phyloP scores from a whole-genome alignment of 1,140 invertebrate genomes.

The Eubasilissa regina region DNA sequence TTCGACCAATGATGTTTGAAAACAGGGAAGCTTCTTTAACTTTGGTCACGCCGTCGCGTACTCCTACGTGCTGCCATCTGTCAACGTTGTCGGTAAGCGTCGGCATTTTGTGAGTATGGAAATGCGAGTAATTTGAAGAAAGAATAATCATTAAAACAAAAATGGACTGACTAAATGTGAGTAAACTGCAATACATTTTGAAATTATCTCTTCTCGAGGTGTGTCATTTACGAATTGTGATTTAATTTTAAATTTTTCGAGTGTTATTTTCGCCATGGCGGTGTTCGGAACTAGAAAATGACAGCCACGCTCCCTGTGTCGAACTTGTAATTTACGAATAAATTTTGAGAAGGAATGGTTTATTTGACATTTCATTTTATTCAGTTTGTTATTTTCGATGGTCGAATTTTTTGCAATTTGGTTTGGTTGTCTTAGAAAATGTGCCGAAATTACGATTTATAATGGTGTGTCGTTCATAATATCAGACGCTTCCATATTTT shows the following conservation, averaged over 20 bases:
- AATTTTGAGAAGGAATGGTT: slow-evolving; percentile 16
- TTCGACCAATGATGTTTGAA: too few species aligned
- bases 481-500: not conserved
- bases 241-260: not conserved
- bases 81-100: not conserved
- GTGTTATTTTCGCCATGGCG: not conserved
- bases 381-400: not conserved
- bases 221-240: not conserved
- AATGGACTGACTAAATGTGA: slow-evolving; percentile 10
- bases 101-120: not conserved
- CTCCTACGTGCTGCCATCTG: slow-evolving; percentile 22
- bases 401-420: not conserved
- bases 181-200: not conserved
- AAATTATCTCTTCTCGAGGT: not conserved
- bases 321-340: slow-evolving; percentile 23
- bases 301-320: slow-evolving; percentile 30
- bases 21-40: too few species aligned
- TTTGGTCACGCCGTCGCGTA: too few species aligned
- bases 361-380: slow-evolving; percentile 34
- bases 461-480: too few species aligned
- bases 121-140: not conserved
- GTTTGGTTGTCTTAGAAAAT: not conserved
- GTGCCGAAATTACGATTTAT: not conserved
- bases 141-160: not conserved
- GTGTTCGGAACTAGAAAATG: slow-evolving; percentile 31